phyloP scores from a whole-genome alignment of 2,797 vertebrate species.

The Sebastes umbrosus region DNA sequence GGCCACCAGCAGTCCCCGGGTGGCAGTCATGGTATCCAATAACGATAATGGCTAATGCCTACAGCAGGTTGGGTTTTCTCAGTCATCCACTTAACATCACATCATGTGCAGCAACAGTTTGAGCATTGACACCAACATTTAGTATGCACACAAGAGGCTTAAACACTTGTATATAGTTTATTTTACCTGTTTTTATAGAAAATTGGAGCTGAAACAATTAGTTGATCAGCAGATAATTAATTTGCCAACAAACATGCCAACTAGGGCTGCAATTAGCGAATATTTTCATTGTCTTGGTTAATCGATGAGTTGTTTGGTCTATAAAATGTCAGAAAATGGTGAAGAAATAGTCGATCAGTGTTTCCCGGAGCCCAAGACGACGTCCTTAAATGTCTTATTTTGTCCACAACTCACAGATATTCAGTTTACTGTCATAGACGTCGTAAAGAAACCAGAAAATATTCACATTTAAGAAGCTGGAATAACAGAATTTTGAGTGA shows the following conservation, averaged over 20 bases:
- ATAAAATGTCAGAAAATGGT: no score
- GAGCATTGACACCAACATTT: not conserved
- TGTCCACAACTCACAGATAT: no score
- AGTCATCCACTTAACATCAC: not conserved
- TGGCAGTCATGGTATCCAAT: constrained; percentile 24
- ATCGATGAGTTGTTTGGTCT: no score
- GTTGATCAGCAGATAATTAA: not conserved
- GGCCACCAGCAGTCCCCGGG: constrained; percentile 39
- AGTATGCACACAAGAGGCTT: not conserved
- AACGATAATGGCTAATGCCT: constrained; percentile 9
- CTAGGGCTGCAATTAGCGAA: no score
- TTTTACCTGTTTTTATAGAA: not conserved
- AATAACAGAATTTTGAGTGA: no score
- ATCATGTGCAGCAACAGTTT: not conserved
- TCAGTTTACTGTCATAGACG: no score
- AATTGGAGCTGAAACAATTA: not conserved
- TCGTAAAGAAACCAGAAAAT: no score
- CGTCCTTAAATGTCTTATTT: no score
- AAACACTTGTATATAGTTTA: not conserved
- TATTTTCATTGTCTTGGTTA: no score
- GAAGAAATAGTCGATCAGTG: no score
- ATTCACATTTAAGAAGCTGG: no score
- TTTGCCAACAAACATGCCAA: not conserved
- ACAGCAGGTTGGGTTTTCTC: constrained; percentile 10
- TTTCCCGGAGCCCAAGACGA: no score